Evolutionary conservation across 2,113 vertebrate genomes (phyloP), one percentile per base, ranked within the genome.

Genomic region (Perca schrenkii): DNA sequence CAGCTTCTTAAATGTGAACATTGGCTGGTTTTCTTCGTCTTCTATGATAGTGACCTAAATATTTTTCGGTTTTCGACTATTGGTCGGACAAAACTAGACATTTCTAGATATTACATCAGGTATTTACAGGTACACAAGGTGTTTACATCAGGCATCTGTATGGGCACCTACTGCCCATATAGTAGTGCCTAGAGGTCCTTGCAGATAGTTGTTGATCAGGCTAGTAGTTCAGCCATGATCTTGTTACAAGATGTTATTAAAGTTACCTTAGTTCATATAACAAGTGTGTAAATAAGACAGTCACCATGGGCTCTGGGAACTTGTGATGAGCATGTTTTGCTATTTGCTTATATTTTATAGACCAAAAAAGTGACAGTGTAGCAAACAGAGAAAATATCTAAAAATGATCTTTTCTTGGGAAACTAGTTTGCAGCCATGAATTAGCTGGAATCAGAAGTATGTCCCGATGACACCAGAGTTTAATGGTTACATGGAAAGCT

Each of bases 401-500:
- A 60, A 22, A 54, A 54, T 22, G 6, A 62, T 68, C 10, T 25
- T 62, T 64, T 63, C 25, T 19, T 34, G 25, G 16, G 46, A 73
- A 67, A 71, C 22, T 21, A 60, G 52, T 77, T 77, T 78, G 13
- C 25, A 25, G 53, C 16, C 56, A 7, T 6, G 47, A 73, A 43
- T 63, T 34, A 86, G 49, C 58, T 71, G 57, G 8, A 74, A 52
- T 68, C 68, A 65, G 53, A 54, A 53, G 57, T 6, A 19, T 49
- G 73, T 70, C 69, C 57, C 54, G 52, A 54, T 72, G 53, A 71
- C 47, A 40, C 58, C 52, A 25, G 34, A 74, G 77, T 57, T 84
- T 79, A 77, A 68, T 78, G 57, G 84, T 76, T 77, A 68, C 19
- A 80, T 60, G 56, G 28, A 54, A 82, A 75, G 82, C 67, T 70